These are phyloP conservation scores for Tenthredo livida DNA, from an alignment of 2,888 invertebrate species.

Conservation along the genomic window DNA sequence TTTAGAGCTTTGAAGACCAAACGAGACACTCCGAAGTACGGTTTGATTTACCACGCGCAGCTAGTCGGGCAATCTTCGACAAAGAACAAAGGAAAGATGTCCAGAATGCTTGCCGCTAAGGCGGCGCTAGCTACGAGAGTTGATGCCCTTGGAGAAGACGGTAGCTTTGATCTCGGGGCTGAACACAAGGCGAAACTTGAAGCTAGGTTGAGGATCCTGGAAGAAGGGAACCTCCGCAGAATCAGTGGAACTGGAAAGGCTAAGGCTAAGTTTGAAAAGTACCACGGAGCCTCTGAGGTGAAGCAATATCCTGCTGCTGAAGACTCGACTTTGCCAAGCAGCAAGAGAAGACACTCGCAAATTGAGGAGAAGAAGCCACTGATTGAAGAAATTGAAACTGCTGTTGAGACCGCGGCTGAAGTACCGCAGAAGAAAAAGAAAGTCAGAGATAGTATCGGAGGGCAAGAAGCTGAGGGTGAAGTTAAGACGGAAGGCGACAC, in stretches of 20 bases:
- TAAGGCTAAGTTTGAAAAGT: slow-evolving; percentile 95
- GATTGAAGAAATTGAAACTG: slow-evolving; percentile 73
- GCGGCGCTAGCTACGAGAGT: slow-evolving; percentile 95
- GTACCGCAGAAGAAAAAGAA: slow-evolving; percentile 71
- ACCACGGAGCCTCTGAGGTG: slow-evolving; percentile 89
- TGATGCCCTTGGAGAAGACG: slow-evolving; percentile 97
- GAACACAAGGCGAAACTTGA: slow-evolving; percentile 95
- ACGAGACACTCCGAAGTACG: slow-evolving; percentile 99
- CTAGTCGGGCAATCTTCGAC: slow-evolving; percentile 93
- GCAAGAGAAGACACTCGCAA: slow-evolving; percentile 83
- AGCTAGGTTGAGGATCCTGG: slow-evolving; percentile 87
- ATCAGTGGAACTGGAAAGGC: slow-evolving; percentile 95
- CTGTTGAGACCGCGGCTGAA: slow-evolving; percentile 58
- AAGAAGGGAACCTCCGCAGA: slow-evolving; percentile 90
- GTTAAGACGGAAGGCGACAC: slow-evolving; percentile 47
- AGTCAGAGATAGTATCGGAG: slow-evolving; percentile 56
- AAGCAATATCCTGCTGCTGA: slow-evolving; percentile 88
- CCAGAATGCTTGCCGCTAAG: slow-evolving; percentile 98
- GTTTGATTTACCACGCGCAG: slow-evolving; percentile 97
- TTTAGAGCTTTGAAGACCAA: slow-evolving; percentile 98
- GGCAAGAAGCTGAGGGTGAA: slow-evolving; percentile 33
- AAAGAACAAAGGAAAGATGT: slow-evolving; percentile 96
- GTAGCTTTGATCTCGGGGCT: slow-evolving; percentile 89
- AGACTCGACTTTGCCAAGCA: slow-evolving; percentile 89
- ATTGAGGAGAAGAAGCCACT: slow-evolving; percentile 72